These are phyloP conservation scores for Pterocles gutturalis DNA, from an alignment of 2,113 vertebrate genomes.

Conservation along the genomic window DNA sequence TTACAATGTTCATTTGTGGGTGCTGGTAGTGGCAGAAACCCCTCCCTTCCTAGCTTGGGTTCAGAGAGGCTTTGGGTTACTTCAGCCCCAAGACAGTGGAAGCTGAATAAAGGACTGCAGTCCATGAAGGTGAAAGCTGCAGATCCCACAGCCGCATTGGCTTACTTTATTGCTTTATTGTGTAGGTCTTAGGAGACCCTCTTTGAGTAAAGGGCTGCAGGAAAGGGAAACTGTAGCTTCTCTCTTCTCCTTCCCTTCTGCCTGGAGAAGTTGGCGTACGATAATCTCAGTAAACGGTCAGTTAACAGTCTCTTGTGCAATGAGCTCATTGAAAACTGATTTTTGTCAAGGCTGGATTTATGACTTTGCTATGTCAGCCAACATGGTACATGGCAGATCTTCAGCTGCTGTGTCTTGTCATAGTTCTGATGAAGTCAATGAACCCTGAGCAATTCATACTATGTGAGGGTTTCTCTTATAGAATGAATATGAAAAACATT, in stretches of 20 bases:
- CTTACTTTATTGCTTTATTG: background rate
- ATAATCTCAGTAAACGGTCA: background rate
- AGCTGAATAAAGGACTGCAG: accelerated
- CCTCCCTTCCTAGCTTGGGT: background rate
- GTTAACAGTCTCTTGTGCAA: background rate
- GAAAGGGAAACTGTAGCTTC: background rate
- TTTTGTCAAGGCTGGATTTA: background rate
- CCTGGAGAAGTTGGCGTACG: accelerated
- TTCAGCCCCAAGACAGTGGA: background rate
- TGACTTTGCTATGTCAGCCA: background rate
- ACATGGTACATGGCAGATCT: background rate
- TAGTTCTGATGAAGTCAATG: background rate
- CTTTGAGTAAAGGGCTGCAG: background rate
- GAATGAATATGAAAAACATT: background rate
- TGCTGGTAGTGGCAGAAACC: background rate
- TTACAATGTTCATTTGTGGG: background rate
- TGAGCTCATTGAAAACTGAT: background rate
- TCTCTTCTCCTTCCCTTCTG: background rate
- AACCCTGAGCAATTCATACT: background rate
- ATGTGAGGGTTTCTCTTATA: background rate
- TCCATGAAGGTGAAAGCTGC: background rate
- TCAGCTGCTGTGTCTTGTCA: background rate
- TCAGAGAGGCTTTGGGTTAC: background rate
- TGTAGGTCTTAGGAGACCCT: background rate
- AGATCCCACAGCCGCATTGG: no score